Conservation (phyloP, 2,888 invertebrate species). For the Adelphocoris suturalis region DNA sequence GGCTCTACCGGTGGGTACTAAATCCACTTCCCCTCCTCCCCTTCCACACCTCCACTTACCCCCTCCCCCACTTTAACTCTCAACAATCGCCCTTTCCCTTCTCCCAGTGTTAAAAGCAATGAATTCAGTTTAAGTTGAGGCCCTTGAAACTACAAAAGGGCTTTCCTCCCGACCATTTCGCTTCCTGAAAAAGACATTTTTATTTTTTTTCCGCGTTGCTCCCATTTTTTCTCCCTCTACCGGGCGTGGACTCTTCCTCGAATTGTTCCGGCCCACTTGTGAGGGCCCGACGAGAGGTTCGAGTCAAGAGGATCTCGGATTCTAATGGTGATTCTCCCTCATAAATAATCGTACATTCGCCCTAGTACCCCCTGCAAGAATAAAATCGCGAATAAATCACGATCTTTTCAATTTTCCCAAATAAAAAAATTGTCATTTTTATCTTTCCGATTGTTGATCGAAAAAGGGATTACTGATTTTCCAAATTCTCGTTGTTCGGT, state of each 20-base stretch:
- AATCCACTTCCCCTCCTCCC: background rate
- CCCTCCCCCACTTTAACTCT: too few species aligned
- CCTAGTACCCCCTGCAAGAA: too few species aligned
- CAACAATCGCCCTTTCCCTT: background rate
- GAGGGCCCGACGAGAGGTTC: background rate
- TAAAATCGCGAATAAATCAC: too few species aligned
- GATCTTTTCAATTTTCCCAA: too few species aligned
- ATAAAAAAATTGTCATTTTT: too few species aligned
- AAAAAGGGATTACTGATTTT: too few species aligned
- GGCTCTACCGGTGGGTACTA: constrained; percentile 26
- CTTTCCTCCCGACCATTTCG: constrained; percentile 42
- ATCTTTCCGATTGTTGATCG: too few species aligned
- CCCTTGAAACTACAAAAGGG: constrained; percentile 39
- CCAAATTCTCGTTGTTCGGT: too few species aligned
- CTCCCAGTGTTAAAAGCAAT: constrained; percentile 15
- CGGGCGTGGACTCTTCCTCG: background rate
- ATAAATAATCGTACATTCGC: background rate
- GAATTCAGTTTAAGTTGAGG: constrained; percentile 36
- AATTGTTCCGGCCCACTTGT: background rate
- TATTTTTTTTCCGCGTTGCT: background rate
- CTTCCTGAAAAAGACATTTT: constrained; percentile 39
- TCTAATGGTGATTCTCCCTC: background rate
- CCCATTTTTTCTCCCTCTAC: background rate
- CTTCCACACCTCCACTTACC: background rate
- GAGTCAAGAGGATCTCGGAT: background rate